Evolutionary conservation across 2,113 vertebrate species (phyloP), one percentile per base, ranked within the genome.

Genomic region (Gavialis gangeticus): DNA sequence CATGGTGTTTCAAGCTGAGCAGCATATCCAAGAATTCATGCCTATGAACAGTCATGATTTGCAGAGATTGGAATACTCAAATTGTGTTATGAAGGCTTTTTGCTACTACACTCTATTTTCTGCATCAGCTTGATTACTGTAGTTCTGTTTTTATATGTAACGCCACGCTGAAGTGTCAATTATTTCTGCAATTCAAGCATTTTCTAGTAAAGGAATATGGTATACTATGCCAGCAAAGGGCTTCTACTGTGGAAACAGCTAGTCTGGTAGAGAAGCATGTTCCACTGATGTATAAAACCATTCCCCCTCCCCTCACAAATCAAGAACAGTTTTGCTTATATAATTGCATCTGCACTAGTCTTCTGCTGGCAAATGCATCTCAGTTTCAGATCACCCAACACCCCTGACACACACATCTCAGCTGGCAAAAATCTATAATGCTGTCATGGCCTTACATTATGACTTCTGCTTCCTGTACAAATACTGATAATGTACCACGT

Each of bases 101-200:
- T 8, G 2, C 64, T 12, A 21, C 6, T 54, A 17, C 82, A 58
- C 3, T n/a, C 57, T 2, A 7, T 1, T 37, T 46, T 46, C 46
- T 1, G 3, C 3, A 6, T 27, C 27, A 22, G 10, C 57, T 15
- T 19, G 2, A 15, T 37, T 5, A 24, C 3, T 28, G 13, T 6
- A n/a, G 4, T 3, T 1, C 2, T 55, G 0, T 1, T 25, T 78
- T 1, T 4, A 15, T 6, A 4, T 5, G 60, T 21, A 4, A 3
- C 5, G 0, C n/a, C 11, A 34, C 3, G 1, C 19, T 1, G 34
- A 82, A 37, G 82, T 18, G 28, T 0, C 1, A 64, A 75, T 73
- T 9, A 25, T 7, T 4, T 12, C 30, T 13, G 73, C 8, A 2
- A 4, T 30, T 5, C 17, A n/a, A 14, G 85, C 62, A 34, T 25